A percentile compares a stretch with the other conserved stretches of the same genome.
Evolutionary conservation across 30 jellyfish, hydroid and myxozoan genomes (phyloP).

Genomic region (Pelagia noctiluca): DNA sequence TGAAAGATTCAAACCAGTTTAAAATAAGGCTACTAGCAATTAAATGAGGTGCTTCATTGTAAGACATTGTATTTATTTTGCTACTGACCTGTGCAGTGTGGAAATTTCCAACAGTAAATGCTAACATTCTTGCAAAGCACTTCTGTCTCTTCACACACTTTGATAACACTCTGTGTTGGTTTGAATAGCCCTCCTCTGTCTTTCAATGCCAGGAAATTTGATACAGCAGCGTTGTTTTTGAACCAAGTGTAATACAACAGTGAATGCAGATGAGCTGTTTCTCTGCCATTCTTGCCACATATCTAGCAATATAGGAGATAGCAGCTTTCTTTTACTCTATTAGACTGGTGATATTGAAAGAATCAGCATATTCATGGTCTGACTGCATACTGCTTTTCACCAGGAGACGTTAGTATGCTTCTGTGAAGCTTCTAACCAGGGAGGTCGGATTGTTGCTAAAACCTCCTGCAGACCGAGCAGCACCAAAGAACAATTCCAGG

Average conservation of each 20-base stretch:
- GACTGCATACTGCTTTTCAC: slow-evolving; percentile 25
- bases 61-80: not conserved
- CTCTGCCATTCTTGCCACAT: slow-evolving; percentile 42
- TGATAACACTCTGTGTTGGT: slow-evolving; percentile 57
- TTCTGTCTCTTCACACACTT: slow-evolving; percentile 51
- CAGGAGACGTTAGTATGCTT: slow-evolving; percentile 40
- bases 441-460: slow-evolving; percentile 67
- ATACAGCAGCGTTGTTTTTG: slow-evolving; percentile 1
- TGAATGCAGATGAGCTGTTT: slow-evolving; percentile 7
- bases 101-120: slow-evolving; percentile 34
- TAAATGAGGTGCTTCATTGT: too few relatives aligned
- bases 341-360: slow-evolving; percentile 27
- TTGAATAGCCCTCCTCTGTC: slow-evolving; percentile 68
- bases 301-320: slow-evolving; percentile 69
- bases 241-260: slow-evolving; percentile 32
- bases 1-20: not conserved
- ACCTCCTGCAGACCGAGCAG: slow-evolving; percentile 37
- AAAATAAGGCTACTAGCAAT: not conserved
- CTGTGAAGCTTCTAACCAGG: slow-evolving; percentile 24
- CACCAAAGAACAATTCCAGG: too few relatives aligned
- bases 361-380: slow-evolving; percentile 63
- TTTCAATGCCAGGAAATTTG: slow-evolving; percentile 25
- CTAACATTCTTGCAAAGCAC: slow-evolving; percentile 43
- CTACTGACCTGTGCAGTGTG: slow-evolving; percentile 26
- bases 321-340: slow-evolving; percentile 66